A percentile compares a stretch with the other conserved stretches of the same genome.
These are phyloP conservation scores for honey bee (Apis mellifera) DNA, from an alignment of 1,140 invertebrate species.

Conservation along the genomic window Amel_HAv3.1 CM009931.2:22919001-22919500, in stretches of 20 bases:
- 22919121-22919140: background rate
- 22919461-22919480: background rate
- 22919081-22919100: background rate
- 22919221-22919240: too few relatives aligned
- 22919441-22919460: conserved; percentile 28
- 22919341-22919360: conserved; percentile 22
- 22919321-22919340: conserved; percentile 15
- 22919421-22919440: conserved; percentile 40
- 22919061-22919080: background rate
- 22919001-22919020: background rate
- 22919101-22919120: conserved; percentile 14
- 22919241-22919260: too few relatives aligned
- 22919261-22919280: too few relatives aligned
- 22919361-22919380: conserved; percentile 39
- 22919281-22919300: conserved; percentile 51
- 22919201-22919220: too few relatives aligned
- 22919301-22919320: conserved; percentile 3
- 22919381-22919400: conserved; percentile 27
- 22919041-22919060: background rate
- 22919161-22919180: too few relatives aligned
- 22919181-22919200: too few relatives aligned
- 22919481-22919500: background rate
- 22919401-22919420: conserved; percentile 29
- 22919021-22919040: conserved; percentile 14
- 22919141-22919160: too few relatives aligned